A percentile compares a stretch with the other conserved stretches of the same genome.
phyloP scores from a whole-genome alignment of 1,140 invertebrate genomes.

The Lineus longissimus region DNA sequence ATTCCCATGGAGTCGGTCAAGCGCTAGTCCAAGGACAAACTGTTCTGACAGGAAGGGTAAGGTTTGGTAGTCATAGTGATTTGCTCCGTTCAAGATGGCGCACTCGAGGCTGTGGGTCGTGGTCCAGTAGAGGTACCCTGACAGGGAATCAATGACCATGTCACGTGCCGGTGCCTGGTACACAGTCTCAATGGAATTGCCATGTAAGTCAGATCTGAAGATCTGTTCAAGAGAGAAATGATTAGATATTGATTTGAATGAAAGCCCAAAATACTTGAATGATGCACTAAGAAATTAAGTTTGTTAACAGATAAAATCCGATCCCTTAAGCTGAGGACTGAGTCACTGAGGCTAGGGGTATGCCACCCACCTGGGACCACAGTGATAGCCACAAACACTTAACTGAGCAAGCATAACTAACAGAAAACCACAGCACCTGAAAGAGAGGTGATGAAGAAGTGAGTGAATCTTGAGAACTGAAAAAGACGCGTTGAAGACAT shows the following conservation, averaged over 20 bases:
- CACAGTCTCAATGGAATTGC: constrained; percentile 69
- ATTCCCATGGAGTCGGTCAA: constrained; percentile 59
- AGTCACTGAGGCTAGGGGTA: too few relatives aligned
- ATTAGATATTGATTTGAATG: too few relatives aligned
- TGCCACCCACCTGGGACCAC: too few relatives aligned
- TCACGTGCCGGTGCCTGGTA: constrained; percentile 75
- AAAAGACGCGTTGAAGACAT: too few relatives aligned
- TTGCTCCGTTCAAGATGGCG: constrained; percentile 72
- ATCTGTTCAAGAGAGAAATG: constrained; percentile 56
- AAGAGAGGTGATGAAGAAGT: too few relatives aligned
- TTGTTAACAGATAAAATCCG: neutral
- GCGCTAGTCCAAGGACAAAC: constrained; percentile 68
- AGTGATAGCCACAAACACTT: too few relatives aligned
- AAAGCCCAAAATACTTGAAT: neutral
- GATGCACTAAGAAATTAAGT: neutral
- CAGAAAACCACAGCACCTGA: too few relatives aligned
- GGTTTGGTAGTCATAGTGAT: constrained; percentile 67
- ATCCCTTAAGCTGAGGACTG: neutral
- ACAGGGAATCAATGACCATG: constrained; percentile 73
- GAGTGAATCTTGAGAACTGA: too few relatives aligned
- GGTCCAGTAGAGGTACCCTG: constrained; percentile 83
- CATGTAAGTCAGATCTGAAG: constrained; percentile 64
- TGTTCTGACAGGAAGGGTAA: constrained; percentile 71
- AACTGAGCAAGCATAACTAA: too few relatives aligned
- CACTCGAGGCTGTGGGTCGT: constrained; percentile 77